Percentiles rank a stretch among this genome's conserved stretches.
phyloP scores from a whole-genome alignment of 1,140 invertebrate species.

The Drosophila mojavensis region DNA sequence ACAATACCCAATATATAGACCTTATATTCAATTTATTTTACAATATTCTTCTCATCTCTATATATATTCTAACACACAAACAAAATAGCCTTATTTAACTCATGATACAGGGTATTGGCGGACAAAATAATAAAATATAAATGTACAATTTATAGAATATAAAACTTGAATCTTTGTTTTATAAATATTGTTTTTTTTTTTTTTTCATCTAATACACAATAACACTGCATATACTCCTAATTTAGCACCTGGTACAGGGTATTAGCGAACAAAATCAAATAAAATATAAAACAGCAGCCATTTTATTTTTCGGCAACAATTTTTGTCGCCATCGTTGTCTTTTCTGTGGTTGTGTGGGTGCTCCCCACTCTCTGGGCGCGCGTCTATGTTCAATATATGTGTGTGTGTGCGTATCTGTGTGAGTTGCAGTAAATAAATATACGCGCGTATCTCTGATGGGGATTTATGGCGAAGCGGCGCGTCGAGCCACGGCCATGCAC shows the following conservation, averaged over 20 bases:
- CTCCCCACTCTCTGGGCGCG: neutral
- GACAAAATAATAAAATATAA: too few relatives aligned
- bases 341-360: slow-evolving; percentile 24
- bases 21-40: too few relatives aligned
- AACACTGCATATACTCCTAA: neutral
- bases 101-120: too few relatives aligned
- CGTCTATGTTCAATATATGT: slow-evolving; percentile 40
- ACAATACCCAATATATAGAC: too few relatives aligned
- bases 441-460: slow-evolving; percentile 81
- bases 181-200: too few relatives aligned
- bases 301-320: slow-evolving; percentile 78
- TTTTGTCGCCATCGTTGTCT: slow-evolving; percentile 65
- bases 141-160: too few relatives aligned
- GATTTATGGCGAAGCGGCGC: slow-evolving; percentile 71
- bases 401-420: slow-evolving; percentile 56
- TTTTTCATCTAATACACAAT: too few relatives aligned
- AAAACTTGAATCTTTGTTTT: too few relatives aligned
- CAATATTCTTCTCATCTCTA: too few relatives aligned
- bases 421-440: slow-evolving; percentile 81
- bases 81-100: too few relatives aligned
- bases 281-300: slow-evolving; percentile 53
- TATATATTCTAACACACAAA: too few relatives aligned
- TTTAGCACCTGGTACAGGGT: slow-evolving; percentile 37
- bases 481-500: slow-evolving; percentile 44
- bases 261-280: slow-evolving; percentile 30